Conservation (phyloP, 2,113 vertebrate genomes). For the Amia ocellicauda region DNA sequence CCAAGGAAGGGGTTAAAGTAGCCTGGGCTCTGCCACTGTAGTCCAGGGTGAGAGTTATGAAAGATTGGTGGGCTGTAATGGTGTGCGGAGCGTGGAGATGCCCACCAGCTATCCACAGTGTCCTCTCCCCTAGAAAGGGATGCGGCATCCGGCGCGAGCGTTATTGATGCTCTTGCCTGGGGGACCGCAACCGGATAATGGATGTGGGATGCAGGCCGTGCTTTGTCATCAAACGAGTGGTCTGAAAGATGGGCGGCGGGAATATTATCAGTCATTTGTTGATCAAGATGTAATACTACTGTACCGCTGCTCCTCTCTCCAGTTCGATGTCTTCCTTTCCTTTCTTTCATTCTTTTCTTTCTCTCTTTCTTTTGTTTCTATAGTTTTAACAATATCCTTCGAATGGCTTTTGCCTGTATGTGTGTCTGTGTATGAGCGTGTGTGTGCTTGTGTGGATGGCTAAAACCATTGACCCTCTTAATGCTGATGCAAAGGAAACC, state of each 20-base stretch:
- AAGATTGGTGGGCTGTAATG: constrained; percentile 68
- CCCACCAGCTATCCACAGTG: constrained; percentile 57
- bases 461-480: constrained; percentile 36
- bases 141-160: constrained; percentile 52
- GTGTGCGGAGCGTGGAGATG: constrained; percentile 56
- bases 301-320: constrained; percentile 8
- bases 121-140: constrained; percentile 54
- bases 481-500: constrained; percentile 15
- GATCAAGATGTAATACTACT: constrained; percentile 89
- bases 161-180: constrained; percentile 96
- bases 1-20: constrained; percentile 18
- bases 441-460: neutral
- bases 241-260: constrained; percentile 88
- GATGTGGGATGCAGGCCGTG: constrained; percentile 78
- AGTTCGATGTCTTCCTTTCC: constrained; percentile 11
- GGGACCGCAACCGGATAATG: constrained; percentile 87
- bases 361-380: constrained; percentile 20
- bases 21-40: constrained; percentile 13
- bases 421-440: too few relatives aligned
- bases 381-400: neutral
- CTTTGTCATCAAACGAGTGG: constrained; percentile 94
- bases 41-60: constrained; percentile 43
- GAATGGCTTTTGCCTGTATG: constrained; percentile 23
- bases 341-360: constrained; percentile 33
- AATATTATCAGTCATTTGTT: constrained; percentile 97